These are phyloP conservation scores for Charina bottae DNA, from an alignment of 2,113 vertebrate genomes.

Conservation along the genomic window DNA sequence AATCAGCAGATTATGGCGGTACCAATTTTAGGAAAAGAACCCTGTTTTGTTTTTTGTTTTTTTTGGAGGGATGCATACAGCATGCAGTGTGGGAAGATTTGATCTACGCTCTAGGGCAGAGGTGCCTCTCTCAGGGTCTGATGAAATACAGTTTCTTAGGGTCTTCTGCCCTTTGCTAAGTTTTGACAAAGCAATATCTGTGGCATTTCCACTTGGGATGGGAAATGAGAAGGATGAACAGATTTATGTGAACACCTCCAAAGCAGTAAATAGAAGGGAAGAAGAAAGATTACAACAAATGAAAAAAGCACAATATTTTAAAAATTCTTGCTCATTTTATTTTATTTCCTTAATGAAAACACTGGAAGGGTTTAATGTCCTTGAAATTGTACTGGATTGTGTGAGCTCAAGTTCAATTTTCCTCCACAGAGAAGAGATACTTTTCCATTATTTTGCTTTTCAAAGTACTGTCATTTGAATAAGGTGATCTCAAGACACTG, in stretches of 20 bases:
- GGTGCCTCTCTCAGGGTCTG: background rate
- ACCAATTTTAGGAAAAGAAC: background rate
- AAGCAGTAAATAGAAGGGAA: background rate
- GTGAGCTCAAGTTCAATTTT: background rate
- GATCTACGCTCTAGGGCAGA: background rate
- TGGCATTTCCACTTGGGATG: background rate
- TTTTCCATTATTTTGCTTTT: background rate
- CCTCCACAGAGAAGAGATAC: background rate
- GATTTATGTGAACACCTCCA: background rate
- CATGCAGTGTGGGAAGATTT: background rate
- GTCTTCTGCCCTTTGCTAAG: background rate
- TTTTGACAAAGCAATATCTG: background rate
- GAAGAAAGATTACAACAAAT: background rate
- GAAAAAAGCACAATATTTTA: background rate
- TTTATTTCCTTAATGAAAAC: background rate
- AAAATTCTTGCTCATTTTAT: background rate
- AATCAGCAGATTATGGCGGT: constrained; percentile 2
- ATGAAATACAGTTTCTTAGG: background rate
- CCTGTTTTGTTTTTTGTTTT: too few species aligned
- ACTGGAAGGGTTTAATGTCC: background rate
- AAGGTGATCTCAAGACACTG: background rate
- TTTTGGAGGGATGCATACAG: rapidly evolving
- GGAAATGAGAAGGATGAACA: background rate
- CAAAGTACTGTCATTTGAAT: background rate
- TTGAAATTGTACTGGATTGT: background rate